Base-by-base conservation (phyloP, 2,113 vertebrate species). In the Channa argus region DNA sequence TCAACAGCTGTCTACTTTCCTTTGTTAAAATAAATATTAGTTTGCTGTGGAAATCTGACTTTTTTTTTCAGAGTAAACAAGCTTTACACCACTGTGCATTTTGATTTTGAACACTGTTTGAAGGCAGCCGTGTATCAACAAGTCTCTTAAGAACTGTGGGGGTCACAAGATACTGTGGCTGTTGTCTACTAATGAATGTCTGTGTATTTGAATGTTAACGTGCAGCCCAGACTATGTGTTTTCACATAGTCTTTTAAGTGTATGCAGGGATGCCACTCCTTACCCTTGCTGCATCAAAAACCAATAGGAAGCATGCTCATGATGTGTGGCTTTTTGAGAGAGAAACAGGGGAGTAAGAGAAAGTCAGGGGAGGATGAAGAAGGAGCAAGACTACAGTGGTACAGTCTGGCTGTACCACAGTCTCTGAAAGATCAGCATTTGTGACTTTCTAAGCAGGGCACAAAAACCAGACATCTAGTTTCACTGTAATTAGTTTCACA, bases 291-390 rank as follows among this genome's bases (percentile, higher is more conserved):
- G 68, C 70, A 79, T 79, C 52, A 74, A 66, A 91, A 86, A 71
- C 88, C 92, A 91, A 89, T 91, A 49, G 80, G 83, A 83, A 66
- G 80, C 84, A 64, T 82, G 76, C 88, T 86, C 68, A 45, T 70
- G 80, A 83, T 88, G 82, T 76, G 13, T 84, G 72, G 38, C 79
- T 91, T 88, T 84, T 86, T 66, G 88, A 63, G 85, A 83, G 82
- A 79, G 50, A 72, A 74, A 56, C 69, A 68, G 84, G 67, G 75
- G 87, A 66, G 71, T 50, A 67, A 56, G 61, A 79, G 68, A 62
- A 64, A 77, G 70, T 66, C 67, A 70, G 62, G 71, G 66, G 43
- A 63, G 71, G 76, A 74, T 68, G 63, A 77, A 71, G 74, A 83
- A 45, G 61, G 66, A 77, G 83, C 58, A 76, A 80, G 67, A 79